phyloP scores from a whole-genome alignment of 2,888 invertebrate species.

The Platerodrilus igneus region DNA sequence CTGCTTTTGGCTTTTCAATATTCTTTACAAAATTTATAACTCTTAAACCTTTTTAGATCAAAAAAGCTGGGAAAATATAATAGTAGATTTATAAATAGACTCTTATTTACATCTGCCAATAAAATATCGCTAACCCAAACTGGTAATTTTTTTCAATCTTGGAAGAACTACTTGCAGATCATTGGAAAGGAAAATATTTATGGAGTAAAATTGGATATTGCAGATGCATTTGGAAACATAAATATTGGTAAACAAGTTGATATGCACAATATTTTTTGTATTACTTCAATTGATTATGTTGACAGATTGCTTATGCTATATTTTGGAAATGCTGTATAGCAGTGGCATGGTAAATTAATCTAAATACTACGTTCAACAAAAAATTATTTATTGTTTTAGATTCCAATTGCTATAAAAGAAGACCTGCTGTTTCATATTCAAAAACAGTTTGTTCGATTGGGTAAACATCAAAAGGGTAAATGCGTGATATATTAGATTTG shows the following conservation, averaged over 20 bases:
- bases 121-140: conserved; percentile 14
- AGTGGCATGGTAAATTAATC: background rate
- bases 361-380: background rate
- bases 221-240: conserved; percentile 22
- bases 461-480: conserved; percentile 3
- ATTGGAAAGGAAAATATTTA: conserved; percentile 8
- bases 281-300: too few relatives aligned
- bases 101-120: too few relatives aligned
- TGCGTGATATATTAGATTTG: background rate
- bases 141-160: conserved; percentile 9
- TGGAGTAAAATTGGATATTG: conserved; percentile 20
- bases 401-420: background rate
- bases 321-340: conserved; percentile 2
- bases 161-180: conserved; percentile 11
- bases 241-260: conserved; percentile 17
- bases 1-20: too few relatives aligned
- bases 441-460: conserved; percentile 9
- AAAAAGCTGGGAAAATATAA: too few relatives aligned
- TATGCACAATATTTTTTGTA: too few relatives aligned
- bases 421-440: background rate
- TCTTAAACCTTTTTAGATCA: too few relatives aligned
- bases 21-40: too few relatives aligned
- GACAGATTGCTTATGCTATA: conserved; percentile 9
- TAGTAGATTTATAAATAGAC: too few relatives aligned
- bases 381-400: conserved; percentile 12